Evolutionary conservation across 2,888 invertebrate species (phyloP).

Genomic region (Cataglyphis cursor): DNA sequence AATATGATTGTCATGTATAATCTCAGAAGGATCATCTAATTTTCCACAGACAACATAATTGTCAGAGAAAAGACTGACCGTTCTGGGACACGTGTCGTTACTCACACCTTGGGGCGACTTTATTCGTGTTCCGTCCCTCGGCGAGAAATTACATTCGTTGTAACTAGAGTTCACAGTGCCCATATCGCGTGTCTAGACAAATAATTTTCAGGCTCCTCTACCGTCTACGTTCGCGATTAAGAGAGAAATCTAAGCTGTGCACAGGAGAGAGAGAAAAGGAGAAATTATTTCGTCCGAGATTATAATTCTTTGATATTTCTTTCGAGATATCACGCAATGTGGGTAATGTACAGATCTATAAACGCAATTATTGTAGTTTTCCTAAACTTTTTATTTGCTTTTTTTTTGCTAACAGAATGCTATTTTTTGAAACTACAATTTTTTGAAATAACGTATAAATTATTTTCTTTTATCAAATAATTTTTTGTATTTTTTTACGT

Average conservation of each 20-base stretch:
- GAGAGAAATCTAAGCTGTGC: slow-evolving; percentile 15
- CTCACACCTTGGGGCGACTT: neutral
- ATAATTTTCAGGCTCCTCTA: slow-evolving; percentile 30
- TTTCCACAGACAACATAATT: slow-evolving; percentile 49
- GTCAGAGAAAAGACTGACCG: slow-evolving; percentile 5
- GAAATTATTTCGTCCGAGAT: neutral
- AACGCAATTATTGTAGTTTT: neutral
- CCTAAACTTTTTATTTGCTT: neutral
- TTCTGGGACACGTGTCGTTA: slow-evolving; percentile 25
- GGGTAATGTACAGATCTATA: neutral
- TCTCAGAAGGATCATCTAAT: slow-evolving; percentile 22
- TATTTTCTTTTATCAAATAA: neutral
- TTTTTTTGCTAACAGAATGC: neutral
- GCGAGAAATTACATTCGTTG: slow-evolving; percentile 5
- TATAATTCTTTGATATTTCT: neutral
- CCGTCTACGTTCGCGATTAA: neutral
- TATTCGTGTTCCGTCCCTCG: neutral
- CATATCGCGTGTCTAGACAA: slow-evolving; percentile 47
- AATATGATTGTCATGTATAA: neutral
- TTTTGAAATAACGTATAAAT: neutral
- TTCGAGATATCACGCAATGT: slow-evolving; percentile 9
- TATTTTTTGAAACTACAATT: neutral
- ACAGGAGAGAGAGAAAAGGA: neutral
- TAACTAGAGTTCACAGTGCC: slow-evolving; percentile 1
- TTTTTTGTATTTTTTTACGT: neutral